A percentile compares a stretch with the other conserved stretches of the same genome.
phyloP scores from a whole-genome alignment of 2,797 vertebrate species.

The Malacoraja senta region DNA sequence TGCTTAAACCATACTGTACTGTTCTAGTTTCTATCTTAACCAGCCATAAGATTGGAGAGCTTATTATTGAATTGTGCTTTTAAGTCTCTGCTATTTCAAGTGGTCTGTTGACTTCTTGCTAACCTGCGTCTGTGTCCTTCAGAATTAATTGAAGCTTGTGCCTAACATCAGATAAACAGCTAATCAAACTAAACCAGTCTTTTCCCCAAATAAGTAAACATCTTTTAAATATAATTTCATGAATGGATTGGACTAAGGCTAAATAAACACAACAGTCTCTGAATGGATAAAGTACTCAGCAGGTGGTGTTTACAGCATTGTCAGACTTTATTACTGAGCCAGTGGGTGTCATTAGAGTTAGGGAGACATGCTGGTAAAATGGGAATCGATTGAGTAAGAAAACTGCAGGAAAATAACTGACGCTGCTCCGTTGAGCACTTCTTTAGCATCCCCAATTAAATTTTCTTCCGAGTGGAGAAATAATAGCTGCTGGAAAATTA shows the following conservation, averaged over 20 bases:
- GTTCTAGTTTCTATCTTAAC: neutral
- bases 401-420: neutral
- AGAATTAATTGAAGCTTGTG: neutral
- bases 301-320: neutral
- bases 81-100: neutral
- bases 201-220: neutral
- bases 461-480: neutral
- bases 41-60: neutral
- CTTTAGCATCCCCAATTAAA: neutral
- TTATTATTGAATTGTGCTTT: neutral
- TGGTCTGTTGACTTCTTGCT: neutral
- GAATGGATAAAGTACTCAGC: too few relatives aligned
- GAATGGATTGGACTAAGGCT: neutral
- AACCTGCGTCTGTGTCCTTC: neutral
- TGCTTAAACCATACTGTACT: too few relatives aligned
- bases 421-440: neutral
- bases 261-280: neutral
- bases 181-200: neutral
- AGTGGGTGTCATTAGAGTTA: neutral
- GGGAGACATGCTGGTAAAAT: neutral
- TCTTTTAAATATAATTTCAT: neutral
- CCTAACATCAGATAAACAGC: neutral
- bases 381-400: neutral
- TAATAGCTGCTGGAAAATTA: neutral
- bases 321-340: neutral